Conservation (phyloP, 30 jellyfish, hydroid and myxozoan genomes). For the Aurelia sp. region DNA sequence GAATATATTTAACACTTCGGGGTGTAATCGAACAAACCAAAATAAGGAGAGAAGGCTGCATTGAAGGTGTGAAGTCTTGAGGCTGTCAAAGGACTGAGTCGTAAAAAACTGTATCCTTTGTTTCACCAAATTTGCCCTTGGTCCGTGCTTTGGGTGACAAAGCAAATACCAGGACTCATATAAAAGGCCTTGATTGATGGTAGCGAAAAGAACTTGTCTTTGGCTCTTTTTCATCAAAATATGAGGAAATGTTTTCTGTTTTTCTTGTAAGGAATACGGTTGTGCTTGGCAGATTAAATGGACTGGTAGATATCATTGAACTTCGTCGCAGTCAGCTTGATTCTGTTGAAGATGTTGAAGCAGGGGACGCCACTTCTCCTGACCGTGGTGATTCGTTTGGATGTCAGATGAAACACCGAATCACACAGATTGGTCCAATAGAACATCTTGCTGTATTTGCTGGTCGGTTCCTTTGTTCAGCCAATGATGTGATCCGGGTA, state of each 20-base stretch:
- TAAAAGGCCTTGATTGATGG: too few relatives aligned
- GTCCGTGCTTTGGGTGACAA: too few relatives aligned
- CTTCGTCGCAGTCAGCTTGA: constrained; percentile 56
- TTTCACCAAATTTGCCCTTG: too few relatives aligned
- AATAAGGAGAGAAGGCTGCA: too few relatives aligned
- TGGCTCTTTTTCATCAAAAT: not conserved
- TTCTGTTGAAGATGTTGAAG: constrained; percentile 36
- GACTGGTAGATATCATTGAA: constrained; percentile 51
- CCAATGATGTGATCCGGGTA: constrained; percentile 52
- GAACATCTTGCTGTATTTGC: constrained; percentile 42
- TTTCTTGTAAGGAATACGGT: constrained; percentile 23
- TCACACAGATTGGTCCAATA: constrained; percentile 52
- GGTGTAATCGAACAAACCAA: not conserved
- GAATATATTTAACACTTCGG: not conserved
- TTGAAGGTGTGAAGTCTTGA: too few relatives aligned
- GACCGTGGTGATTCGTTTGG: constrained; percentile 1
- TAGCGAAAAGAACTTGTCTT: too few relatives aligned
- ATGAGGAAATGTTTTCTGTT: not conserved
- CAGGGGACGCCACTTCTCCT: constrained; percentile 14
- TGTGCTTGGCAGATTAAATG: constrained; percentile 31
- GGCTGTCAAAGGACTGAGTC: too few relatives aligned
- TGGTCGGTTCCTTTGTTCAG: constrained; percentile 30
- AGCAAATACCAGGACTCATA: too few relatives aligned
- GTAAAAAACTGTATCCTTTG: too few relatives aligned
- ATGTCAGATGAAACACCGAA: constrained; percentile 55